Conservation (phyloP, 64 coral and sea anemone species). For the Pocillopora damicornis region DNA sequence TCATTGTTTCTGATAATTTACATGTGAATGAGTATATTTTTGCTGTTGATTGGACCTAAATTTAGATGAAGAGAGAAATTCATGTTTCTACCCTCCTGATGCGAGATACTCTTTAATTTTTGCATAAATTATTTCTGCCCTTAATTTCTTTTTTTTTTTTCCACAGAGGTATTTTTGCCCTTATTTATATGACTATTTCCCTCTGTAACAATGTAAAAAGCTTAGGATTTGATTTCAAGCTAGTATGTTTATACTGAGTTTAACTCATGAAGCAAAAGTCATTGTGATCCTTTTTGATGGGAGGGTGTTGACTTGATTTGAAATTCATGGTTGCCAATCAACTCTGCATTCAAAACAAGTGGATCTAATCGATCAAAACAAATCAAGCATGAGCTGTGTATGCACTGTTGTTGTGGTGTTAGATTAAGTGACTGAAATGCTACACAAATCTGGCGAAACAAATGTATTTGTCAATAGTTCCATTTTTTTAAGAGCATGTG, state of each 20-base stretch:
- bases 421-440: background rate
- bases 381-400: background rate
- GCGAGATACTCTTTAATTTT: background rate
- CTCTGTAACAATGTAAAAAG: background rate
- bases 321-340: background rate
- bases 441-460: no score
- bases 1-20: slow-evolving; percentile 1
- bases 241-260: background rate
- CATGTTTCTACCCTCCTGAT: background rate
- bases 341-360: background rate
- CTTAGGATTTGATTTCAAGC: background rate
- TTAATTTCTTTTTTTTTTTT: no score
- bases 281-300: background rate
- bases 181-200: background rate
- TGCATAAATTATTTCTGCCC: background rate
- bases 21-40: background rate
- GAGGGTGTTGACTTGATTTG: background rate
- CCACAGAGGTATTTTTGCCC: background rate
- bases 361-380: background rate
- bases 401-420: background rate
- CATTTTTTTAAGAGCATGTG: no score
- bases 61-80: slow-evolving; percentile 4
- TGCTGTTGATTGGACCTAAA: background rate
- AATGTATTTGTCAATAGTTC: no score
- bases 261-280: background rate